Evolutionary conservation across 2,113 vertebrate genomes (phyloP).

Genomic region (Calyptommatus sinebrachiatus): DNA sequence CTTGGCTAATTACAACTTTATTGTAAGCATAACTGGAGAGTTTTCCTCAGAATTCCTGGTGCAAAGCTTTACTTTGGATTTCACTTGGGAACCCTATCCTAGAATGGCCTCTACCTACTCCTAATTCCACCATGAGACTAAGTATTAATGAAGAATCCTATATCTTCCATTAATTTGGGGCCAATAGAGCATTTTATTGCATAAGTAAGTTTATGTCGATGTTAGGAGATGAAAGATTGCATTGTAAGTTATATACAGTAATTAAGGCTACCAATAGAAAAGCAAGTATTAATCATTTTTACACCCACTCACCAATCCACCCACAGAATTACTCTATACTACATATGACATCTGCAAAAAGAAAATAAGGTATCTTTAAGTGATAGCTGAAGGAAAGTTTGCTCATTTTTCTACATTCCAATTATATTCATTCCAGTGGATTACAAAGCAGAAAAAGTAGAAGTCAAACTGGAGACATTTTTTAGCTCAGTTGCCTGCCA

Average conservation of each 20-base stretch:
- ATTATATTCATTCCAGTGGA: slow-evolving; percentile 80
- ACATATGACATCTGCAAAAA: slow-evolving; percentile 29
- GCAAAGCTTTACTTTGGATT: no score
- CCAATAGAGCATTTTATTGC: slow-evolving; percentile 24
- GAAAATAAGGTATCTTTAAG: slow-evolving; percentile 44
- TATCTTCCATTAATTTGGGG: no score
- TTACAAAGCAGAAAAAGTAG: slow-evolving; percentile 82
- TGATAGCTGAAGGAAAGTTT: slow-evolving; percentile 45
- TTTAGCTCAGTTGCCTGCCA: slow-evolving; percentile 77
- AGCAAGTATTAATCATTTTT: slow-evolving; percentile 42
- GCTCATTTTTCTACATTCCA: slow-evolving; percentile 75
- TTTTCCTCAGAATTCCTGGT: no score
- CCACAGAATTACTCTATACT: slow-evolving; percentile 39
- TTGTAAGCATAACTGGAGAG: no score
- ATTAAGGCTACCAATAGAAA: slow-evolving; percentile 20
- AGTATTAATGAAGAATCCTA: no score
- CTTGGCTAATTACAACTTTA: no score
- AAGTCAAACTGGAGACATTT: slow-evolving; percentile 75
- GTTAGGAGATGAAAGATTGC: no score
- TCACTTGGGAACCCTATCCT: no score
- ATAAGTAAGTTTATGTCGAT: no score
- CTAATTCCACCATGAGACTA: no score
- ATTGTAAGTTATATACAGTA: no score
- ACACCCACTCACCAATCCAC: not conserved
- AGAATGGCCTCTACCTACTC: no score